Evolutionary conservation across 2,113 vertebrate genomes (phyloP), one percentile per base, ranked within the genome.

Genomic region (Eudyptes chrysolophus): DNA sequence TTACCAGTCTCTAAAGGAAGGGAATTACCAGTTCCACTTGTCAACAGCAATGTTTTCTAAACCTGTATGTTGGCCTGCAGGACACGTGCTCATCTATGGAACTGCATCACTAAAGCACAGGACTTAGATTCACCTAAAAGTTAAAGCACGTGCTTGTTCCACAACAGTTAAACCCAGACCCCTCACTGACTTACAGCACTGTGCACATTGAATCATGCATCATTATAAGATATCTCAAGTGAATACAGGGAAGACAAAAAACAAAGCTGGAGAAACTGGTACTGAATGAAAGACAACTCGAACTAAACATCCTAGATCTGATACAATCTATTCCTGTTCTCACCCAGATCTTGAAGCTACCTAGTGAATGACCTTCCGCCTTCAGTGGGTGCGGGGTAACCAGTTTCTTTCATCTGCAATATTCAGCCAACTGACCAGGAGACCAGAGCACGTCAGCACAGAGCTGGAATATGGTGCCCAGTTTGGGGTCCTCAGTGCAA

Each of bases 121-220:
- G 57, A 44, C 64, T 42, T n/a, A 21, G 8, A 42, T 66, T 62
- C 70, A 72, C 27, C 24, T n/a, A 10, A 7, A 81, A 66, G 17
- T 32, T 60, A 65, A 68, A 54, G 30, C 10, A 55, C 21, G 2
- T 8, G 29, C 22, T 60, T 64, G 11, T 27, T 72, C 75, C 27
- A n/a, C 32, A n/a, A 21, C 9, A 60, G 21, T 19, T 52, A 77
- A 64, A 71, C 25, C n/a, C 36, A 19, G 62, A 44, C 62, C 76
- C 54, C 49, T 74, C 0, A 0, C 27, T 27, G 75, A 46, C 36
- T 38, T 24, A n/a, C 16, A 64, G 34, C 34, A 42, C 1, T 5
- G 19, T 16, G 64, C 25, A 51, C 9, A 7, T 0, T 26, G 79
- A 83, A 57, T 34, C 20, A 68, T 0, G 0, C 22, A 25, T 20